Conservation (phyloP, 2,888 invertebrate genomes). For the Urechis unicinctus region DNA sequence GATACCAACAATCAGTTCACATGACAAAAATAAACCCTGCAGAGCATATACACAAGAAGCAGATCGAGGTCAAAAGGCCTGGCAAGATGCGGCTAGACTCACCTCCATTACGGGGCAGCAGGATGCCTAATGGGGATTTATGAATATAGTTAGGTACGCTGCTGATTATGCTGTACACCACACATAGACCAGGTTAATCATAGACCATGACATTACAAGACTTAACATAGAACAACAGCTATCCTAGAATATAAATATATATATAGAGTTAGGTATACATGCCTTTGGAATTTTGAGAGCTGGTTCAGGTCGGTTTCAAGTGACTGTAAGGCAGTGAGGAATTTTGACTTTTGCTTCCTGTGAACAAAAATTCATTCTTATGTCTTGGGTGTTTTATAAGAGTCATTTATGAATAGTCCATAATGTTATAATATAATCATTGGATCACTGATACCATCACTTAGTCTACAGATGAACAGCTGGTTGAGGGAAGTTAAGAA, state of each 20-base stretch:
- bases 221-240: too few species aligned
- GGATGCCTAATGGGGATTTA: slow-evolving; percentile 81
- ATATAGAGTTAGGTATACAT: slow-evolving; percentile 8
- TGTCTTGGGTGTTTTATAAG: too few species aligned
- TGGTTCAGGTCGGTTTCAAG: slow-evolving; percentile 82
- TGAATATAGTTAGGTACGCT: slow-evolving; percentile 69
- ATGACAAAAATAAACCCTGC: slow-evolving; percentile 2
- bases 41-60: neutral
- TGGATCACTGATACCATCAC: too few species aligned
- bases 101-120: slow-evolving; percentile 76
- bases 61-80: neutral
- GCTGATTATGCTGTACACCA: slow-evolving; percentile 56
- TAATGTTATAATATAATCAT: too few species aligned
- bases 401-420: too few species aligned
- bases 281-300: slow-evolving; percentile 62
- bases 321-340: slow-evolving; percentile 84
- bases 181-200: too few species aligned
- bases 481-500: too few species aligned
- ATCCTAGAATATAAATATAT: too few species aligned
- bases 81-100: slow-evolving; percentile 23
- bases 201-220: too few species aligned
- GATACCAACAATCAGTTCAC: too few species aligned
- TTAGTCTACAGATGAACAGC: too few species aligned
- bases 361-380: slow-evolving; percentile 15
- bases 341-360: slow-evolving; percentile 81